phyloP scores from a whole-genome alignment of 1,140 invertebrate species.

The Caenorhabditis latens region DNA sequence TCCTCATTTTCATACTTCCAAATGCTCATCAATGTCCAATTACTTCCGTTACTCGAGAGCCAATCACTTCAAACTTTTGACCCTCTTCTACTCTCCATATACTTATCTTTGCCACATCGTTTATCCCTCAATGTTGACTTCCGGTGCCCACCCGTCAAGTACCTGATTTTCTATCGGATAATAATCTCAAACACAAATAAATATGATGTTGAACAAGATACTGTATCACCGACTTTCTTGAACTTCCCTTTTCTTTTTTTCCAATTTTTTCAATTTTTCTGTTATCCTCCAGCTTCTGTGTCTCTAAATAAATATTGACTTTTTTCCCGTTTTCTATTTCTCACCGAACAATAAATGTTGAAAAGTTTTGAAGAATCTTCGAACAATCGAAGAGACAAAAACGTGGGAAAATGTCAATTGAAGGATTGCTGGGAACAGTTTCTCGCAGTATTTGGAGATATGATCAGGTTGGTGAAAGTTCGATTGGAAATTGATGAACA shows the following conservation, averaged over 20 bases:
- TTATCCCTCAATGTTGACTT: slow-evolving; percentile 38
- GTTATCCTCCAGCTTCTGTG: slow-evolving; percentile 6
- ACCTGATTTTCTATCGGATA: slow-evolving; percentile 28
- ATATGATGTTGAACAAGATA: slow-evolving; percentile 25
- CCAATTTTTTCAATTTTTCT: background rate
- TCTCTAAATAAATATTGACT: slow-evolving; percentile 36
- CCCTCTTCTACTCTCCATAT: background rate
- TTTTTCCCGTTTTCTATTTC: slow-evolving; percentile 31
- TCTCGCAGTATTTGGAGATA: slow-evolving; percentile 45
- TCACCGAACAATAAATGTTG: slow-evolving; percentile 34
- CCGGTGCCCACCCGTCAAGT: slow-evolving; percentile 34
- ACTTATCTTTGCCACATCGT: background rate
- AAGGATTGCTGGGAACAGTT: slow-evolving; percentile 22
- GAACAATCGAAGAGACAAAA: background rate
- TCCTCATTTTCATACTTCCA: no score
- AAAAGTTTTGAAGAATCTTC: slow-evolving; percentile 16
- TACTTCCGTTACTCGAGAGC: slow-evolving; percentile 39
- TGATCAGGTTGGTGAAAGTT: slow-evolving; percentile 33
- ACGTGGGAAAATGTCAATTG: slow-evolving; percentile 48
- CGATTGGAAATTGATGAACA: background rate
- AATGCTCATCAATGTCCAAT: background rate
- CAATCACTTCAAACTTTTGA: slow-evolving; percentile 29
- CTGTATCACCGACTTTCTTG: slow-evolving; percentile 2
- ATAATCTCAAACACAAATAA: slow-evolving; percentile 52
- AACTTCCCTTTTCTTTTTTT: background rate